Base-by-base conservation (phyloP, 2,888 invertebrate species). In the Meiosimyza platycephala region DNA sequence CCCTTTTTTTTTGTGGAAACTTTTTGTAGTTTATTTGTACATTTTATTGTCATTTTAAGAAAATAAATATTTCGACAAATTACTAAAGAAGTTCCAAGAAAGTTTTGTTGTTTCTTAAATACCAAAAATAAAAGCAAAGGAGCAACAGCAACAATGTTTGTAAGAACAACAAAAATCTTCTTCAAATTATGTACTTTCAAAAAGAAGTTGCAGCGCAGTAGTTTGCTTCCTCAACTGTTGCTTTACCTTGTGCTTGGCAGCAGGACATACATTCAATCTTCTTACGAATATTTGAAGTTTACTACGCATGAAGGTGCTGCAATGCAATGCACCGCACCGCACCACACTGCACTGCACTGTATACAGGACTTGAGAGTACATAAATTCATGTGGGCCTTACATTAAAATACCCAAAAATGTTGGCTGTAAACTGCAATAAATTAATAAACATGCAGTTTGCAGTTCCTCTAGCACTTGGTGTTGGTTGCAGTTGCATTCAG, bases 371-470 rank as follows among this genome's bases (percentile, higher is more conserved):
- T 40, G 40, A 40, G 74, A 79, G 82, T 79, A 78, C 82, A 82
- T 82, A 83, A 82, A 82, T 82, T 82, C 76, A 73, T 72, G 75
- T 72, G 72, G 74, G 76, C 71, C 71, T 79, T 77, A 74, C 79
- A 78, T 78, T 78, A 81, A 83, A 82, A 81, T 79, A 82, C 80
- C 78, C 79, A 79, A 81, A 83, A 83, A 79, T 79, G 70, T 76
- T 76, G 77, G 72, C 73, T 74, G 70, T 68, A 72, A 76, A 78
- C 75, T 78, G 75, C 79, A 78, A 78, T 78, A 81, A 82, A 82
- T 82, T 82, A 82, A 82, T 82, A 82, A 80, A 79, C 80, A 78
- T 77, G 76, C 69, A 69, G 67, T 72, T 22, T 59, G 59, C 67
- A 67, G 47, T 52, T 68, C 15, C 52, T 33, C 64, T 64, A 9